Conservation (phyloP, 2,888 invertebrate species). For the Caenorhabditis panamensis region DNA sequence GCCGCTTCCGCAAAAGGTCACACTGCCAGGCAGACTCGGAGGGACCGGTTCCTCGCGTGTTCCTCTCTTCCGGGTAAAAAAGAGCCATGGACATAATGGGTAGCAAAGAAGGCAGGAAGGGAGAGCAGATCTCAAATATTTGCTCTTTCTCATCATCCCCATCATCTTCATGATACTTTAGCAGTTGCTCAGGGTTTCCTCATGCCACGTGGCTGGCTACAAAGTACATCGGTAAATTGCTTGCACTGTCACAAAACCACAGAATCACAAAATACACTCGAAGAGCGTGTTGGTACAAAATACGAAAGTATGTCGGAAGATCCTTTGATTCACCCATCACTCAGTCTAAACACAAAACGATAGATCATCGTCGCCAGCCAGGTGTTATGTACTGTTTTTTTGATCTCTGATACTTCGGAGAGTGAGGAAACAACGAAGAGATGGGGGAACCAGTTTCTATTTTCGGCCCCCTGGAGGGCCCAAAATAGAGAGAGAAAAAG, state of each 20-base stretch:
- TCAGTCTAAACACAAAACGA: not conserved
- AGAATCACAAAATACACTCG: too few species aligned
- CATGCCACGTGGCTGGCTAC: not conserved
- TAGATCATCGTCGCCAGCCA: constrained; percentile 32
- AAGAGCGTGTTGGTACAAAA: constrained; percentile 15
- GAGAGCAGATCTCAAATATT: constrained; percentile 42
- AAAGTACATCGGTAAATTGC: constrained; percentile 5
- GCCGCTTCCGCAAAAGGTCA: constrained; percentile 58
- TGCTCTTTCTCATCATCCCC: constrained; percentile 27
- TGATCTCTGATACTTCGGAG: constrained; percentile 47
- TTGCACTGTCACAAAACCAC: not conserved
- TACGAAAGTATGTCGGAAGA: constrained; percentile 5
- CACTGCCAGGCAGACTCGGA: not conserved
- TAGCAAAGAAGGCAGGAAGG: constrained; percentile 17
- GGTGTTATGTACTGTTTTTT: constrained; percentile 57
- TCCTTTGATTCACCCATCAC: too few species aligned
- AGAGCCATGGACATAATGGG: constrained; percentile 23
- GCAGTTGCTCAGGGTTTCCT: too few species aligned
- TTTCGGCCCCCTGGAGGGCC: not conserved
- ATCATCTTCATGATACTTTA: not conserved
- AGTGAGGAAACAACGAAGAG: not conserved
- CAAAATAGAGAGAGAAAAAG: constrained; percentile 20
- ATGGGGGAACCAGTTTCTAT: constrained; percentile 6
- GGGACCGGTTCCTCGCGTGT: constrained; percentile 33
- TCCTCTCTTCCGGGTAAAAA: constrained; percentile 37